Evolutionary conservation across 2,888 invertebrate species (phyloP).

Genomic region (Cetonia aurata): DNA sequence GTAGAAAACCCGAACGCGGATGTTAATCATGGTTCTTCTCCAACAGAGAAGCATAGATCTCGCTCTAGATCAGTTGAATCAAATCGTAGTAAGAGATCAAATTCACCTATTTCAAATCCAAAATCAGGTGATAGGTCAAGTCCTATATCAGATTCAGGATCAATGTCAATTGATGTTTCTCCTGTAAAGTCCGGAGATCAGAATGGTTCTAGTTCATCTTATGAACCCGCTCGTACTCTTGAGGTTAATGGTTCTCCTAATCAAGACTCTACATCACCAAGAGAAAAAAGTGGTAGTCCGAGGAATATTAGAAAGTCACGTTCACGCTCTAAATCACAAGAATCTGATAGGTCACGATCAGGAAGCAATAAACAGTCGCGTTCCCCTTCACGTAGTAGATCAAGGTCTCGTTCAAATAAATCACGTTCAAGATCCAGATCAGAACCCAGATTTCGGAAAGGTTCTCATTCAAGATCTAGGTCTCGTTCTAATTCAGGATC

Average conservation of each 20-base stretch:
- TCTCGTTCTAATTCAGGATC: constrained; percentile 52
- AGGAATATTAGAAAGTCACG: constrained; percentile 61
- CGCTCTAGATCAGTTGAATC: constrained; percentile 57
- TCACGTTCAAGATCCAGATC: constrained; percentile 46
- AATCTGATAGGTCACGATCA: constrained; percentile 50
- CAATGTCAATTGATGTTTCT: constrained; percentile 51
- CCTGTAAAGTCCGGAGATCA: constrained; percentile 49
- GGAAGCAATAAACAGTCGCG: constrained; percentile 30
- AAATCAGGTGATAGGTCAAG: constrained; percentile 42
- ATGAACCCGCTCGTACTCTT: constrained; percentile 53
- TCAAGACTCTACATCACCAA: constrained; percentile 58
- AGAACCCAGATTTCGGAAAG: constrained; percentile 45
- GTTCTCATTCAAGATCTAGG: constrained; percentile 50
- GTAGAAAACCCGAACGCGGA: constrained; percentile 25
- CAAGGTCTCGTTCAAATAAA: constrained; percentile 54
- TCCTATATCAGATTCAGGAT: constrained; percentile 50
- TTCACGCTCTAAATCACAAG: constrained; percentile 52
- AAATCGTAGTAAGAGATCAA: constrained; percentile 50
- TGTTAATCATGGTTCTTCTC: constrained; percentile 25
- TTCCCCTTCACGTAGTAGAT: constrained; percentile 52
- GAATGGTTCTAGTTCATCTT: constrained; percentile 52
- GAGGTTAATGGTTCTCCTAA: neutral
- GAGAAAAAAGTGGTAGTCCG: constrained; percentile 55
- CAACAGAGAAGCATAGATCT: constrained; percentile 47
- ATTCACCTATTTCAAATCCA: constrained; percentile 48